Percentiles rank a stretch among this genome's conserved stretches.
These are phyloP conservation scores for Trichechus manatus DNA, from an alignment of 2,113 vertebrate species.

Conservation along the genomic window DNA sequence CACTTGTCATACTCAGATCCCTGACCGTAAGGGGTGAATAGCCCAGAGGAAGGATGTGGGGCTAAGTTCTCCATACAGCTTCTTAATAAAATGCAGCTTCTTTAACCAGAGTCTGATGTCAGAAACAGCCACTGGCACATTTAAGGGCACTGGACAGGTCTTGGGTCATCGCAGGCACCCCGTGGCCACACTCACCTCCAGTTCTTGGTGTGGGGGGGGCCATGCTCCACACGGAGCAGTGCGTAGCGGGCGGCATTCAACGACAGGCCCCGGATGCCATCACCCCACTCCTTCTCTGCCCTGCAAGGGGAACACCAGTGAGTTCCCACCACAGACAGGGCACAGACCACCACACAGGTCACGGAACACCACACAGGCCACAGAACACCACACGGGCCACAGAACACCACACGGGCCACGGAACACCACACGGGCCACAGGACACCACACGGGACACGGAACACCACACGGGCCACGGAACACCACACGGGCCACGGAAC, in stretches of 20 bases:
- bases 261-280: slow-evolving; percentile 96
- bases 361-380: not conserved
- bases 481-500: too few relatives aligned
- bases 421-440: too few relatives aligned
- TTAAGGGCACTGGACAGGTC: not conserved
- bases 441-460: too few relatives aligned
- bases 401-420: not conserved
- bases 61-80: not conserved
- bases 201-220: slow-evolving; percentile 97
- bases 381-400: not conserved
- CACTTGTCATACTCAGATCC: not conserved
- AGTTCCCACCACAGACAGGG: too few relatives aligned
- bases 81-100: too few relatives aligned
- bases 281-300: slow-evolving; percentile 98
- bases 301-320: slow-evolving; percentile 79
- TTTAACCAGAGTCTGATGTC: too few relatives aligned
- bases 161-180: not conserved
- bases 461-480: too few relatives aligned
- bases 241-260: slow-evolving; percentile 97
- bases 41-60: not conserved
- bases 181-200: slow-evolving; percentile 92
- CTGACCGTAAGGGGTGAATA: not conserved
- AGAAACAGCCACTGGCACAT: too few relatives aligned
- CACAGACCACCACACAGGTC: not conserved
- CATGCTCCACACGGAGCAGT: slow-evolving; percentile 95